Percentiles rank a stretch among this genome's conserved stretches.
These are phyloP conservation scores for Erethizon dorsatum DNA, from an alignment of 2,797 vertebrate species.

Conservation along the genomic window DNA sequence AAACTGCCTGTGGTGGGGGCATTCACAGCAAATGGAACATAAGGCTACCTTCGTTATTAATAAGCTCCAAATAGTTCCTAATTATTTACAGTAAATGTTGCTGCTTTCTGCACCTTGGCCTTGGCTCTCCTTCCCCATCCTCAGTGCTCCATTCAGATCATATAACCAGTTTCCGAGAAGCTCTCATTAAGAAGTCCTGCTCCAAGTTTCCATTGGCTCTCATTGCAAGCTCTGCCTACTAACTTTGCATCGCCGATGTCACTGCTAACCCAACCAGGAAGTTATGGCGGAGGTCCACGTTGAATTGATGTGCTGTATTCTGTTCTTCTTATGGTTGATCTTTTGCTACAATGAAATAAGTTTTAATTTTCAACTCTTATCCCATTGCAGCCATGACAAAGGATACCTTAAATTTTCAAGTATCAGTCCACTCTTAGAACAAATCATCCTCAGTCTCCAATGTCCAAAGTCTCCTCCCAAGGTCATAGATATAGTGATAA, in stretches of 20 bases:
- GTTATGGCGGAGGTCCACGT: neutral
- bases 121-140: neutral
- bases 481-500: no score
- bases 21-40: neutral
- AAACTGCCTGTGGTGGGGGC: neutral
- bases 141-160: neutral
- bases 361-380: neutral
- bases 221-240: neutral
- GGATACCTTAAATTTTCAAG: neutral
- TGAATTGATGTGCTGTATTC: neutral
- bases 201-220: neutral
- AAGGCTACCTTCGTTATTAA: neutral
- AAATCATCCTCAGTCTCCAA: neutral
- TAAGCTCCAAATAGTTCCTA: neutral
- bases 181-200: neutral
- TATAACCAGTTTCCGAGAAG: neutral
- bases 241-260: neutral
- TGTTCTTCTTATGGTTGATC: neutral
- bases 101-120: neutral
- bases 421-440: neutral
- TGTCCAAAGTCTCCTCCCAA: neutral
- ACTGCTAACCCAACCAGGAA: neutral
- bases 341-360: neutral
- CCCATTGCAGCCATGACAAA: neutral
- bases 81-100: neutral